Conservation (phyloP, 1,140 invertebrate species). For the Bombus vancouverensis region DNA sequence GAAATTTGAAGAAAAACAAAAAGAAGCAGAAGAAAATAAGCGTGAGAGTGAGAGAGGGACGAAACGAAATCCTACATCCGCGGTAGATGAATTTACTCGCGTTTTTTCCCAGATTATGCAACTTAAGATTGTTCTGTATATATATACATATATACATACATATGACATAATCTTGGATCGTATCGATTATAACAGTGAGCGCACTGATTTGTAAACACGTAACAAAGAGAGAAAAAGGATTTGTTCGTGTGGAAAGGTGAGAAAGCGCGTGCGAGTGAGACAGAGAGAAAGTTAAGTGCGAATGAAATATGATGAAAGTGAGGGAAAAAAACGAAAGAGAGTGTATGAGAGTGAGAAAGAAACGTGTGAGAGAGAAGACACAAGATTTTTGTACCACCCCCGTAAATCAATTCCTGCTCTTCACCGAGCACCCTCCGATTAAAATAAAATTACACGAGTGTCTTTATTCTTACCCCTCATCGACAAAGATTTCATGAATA, state of each 20-base stretch:
- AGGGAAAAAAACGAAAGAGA: neutral
- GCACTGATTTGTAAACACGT: conserved; percentile 80
- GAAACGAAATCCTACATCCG: conserved; percentile 32
- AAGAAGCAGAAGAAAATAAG: neutral
- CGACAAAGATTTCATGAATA: neutral
- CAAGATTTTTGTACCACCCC: conserved; percentile 55
- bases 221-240: conserved; percentile 51
- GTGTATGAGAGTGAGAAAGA: neutral
- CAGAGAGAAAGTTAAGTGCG: neutral
- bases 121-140: conserved; percentile 77
- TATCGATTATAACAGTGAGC: conserved; percentile 76
- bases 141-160: conserved; percentile 67
- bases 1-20: conserved; percentile 25
- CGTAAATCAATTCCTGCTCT: conserved; percentile 51
- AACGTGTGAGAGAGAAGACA: conserved; percentile 14
- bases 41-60: neutral
- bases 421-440: conserved; percentile 42
- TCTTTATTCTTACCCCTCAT: conserved; percentile 6
- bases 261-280: neutral
- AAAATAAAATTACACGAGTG: conserved; percentile 34
- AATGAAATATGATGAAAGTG: neutral
- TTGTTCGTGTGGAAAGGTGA: conserved; percentile 32
- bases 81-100: conserved; percentile 70
- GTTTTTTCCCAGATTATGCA: conserved; percentile 73
- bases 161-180: conserved; percentile 75